Conservation (phyloP, 2,113 vertebrate species). For the Pelvicachromis taeniatus region DNA sequence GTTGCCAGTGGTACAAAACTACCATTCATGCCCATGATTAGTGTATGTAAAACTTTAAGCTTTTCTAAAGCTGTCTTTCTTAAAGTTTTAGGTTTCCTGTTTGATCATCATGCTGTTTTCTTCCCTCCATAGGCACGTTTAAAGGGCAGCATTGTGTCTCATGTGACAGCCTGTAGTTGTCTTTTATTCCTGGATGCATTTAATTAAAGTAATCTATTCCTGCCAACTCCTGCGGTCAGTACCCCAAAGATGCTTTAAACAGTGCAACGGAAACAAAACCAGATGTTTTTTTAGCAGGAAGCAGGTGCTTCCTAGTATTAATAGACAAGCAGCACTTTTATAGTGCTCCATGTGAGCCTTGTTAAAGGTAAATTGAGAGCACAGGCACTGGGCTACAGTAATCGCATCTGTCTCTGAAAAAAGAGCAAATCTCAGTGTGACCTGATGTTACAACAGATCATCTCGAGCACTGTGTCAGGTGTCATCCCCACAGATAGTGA, state of each 20-base stretch:
- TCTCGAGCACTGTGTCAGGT: slow-evolving; percentile 36
- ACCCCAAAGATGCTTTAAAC: slow-evolving; percentile 6
- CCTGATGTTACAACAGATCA: slow-evolving; percentile 13
- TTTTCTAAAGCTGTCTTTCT: too few relatives aligned
- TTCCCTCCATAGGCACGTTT: not conserved
- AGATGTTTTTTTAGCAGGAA: slow-evolving; percentile 17
- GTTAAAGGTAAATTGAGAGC: slow-evolving; percentile 41
- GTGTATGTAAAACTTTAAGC: too few relatives aligned
- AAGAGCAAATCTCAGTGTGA: slow-evolving; percentile 3
- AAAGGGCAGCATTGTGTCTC: not conserved
- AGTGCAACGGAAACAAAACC: not conserved
- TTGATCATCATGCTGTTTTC: not conserved
- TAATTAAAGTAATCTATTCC: slow-evolving; percentile 14
- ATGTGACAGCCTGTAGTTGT: not conserved
- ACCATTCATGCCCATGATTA: not conserved
- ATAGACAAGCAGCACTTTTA: slow-evolving; percentile 10
- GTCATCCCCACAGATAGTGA: not conserved
- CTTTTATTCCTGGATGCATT: not conserved
- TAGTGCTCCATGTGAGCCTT: slow-evolving; percentile 18
- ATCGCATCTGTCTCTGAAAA: slow-evolving; percentile 24
- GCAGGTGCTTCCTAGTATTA: slow-evolving; percentile 37
- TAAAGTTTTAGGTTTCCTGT: not conserved
- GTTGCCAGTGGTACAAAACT: not conserved
- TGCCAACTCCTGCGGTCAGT: not conserved
- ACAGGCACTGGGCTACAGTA: slow-evolving; percentile 28